Evolutionary conservation across 2,797 vertebrate genomes (phyloP).

Genomic region (Melanotaenia nigrans): DNA sequence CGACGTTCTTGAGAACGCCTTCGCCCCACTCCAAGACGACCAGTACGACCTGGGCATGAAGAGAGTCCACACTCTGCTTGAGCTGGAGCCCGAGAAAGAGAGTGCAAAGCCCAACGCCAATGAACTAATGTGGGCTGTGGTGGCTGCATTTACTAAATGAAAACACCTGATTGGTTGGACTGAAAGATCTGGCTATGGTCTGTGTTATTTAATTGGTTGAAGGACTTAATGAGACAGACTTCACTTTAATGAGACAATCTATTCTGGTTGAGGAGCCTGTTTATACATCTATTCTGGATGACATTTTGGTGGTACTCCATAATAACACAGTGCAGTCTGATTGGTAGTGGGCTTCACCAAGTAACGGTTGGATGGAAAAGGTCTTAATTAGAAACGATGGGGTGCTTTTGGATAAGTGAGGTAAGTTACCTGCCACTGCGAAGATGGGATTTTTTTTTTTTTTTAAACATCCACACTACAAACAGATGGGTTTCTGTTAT

Average conservation of each 20-base stretch:
- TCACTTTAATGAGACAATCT: constrained; percentile 78
- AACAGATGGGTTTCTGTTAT: constrained; percentile 39
- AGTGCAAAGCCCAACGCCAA: constrained; percentile 90
- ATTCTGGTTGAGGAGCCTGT: constrained; percentile 73
- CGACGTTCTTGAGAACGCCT: constrained; percentile 97
- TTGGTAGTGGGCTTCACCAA: constrained; percentile 76
- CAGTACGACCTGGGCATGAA: constrained; percentile 97
- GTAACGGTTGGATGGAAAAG: constrained; percentile 52
- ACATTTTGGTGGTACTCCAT: constrained; percentile 66
- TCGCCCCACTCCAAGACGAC: constrained; percentile 95
- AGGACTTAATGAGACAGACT: constrained; percentile 75
- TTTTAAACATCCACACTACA: constrained; percentile 42
- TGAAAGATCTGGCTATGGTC: constrained; percentile 74
- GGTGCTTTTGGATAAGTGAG: constrained; percentile 53
- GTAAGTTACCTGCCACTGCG: constrained; percentile 44
- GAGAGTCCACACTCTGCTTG: constrained; percentile 92
- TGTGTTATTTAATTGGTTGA: constrained; percentile 75
- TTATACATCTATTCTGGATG: constrained; percentile 71
- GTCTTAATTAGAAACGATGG: constrained; percentile 50
- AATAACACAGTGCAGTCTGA: constrained; percentile 72
- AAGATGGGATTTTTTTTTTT: constrained; percentile 20
- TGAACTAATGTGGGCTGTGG: constrained; percentile 97
- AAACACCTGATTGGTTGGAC: constrained; percentile 54
- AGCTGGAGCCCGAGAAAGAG: constrained; percentile 95
- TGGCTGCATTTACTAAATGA: constrained; percentile 97